Evolutionary conservation across 2,888 invertebrate species (phyloP).

Genomic region (Euspilapteryx auroguttella): DNA sequence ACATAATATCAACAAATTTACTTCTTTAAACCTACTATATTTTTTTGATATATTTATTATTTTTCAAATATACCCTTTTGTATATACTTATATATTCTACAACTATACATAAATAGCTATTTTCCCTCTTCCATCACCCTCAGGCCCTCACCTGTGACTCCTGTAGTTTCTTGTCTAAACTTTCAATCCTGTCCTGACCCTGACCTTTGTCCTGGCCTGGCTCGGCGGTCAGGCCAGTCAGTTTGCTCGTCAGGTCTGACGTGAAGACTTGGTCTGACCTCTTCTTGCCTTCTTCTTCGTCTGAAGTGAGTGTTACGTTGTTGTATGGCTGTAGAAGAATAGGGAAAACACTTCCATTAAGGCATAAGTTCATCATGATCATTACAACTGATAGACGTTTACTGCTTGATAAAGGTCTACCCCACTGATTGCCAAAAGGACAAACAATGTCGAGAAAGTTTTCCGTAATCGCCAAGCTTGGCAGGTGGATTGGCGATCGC

Average conservation of each 20-base stretch:
- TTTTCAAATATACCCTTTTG: not conserved
- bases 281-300: constrained; percentile 76
- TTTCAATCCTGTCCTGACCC: constrained; percentile 59
- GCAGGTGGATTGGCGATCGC: too few species aligned
- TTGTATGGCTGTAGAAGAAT: constrained; percentile 64
- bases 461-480: too few species aligned
- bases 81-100: not conserved
- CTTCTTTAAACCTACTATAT: constrained; percentile 8
- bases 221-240: constrained; percentile 34
- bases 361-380: too few species aligned
- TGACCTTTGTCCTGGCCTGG: too few species aligned
- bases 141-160: constrained; percentile 62
- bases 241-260: constrained; percentile 57
- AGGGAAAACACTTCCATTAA: not conserved
- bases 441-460: too few species aligned
- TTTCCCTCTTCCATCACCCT: not conserved
- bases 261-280: constrained; percentile 45
- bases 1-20: constrained; percentile 13
- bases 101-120: not conserved
- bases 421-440: too few species aligned
- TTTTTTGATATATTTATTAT: constrained; percentile 6
- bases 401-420: too few species aligned
- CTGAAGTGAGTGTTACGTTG: constrained; percentile 71
- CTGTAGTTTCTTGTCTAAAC: constrained; percentile 65
- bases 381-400: too few species aligned